phyloP scores from a whole-genome alignment of 2,113 vertebrate species.

The Oxyruncus cristatus region DNA sequence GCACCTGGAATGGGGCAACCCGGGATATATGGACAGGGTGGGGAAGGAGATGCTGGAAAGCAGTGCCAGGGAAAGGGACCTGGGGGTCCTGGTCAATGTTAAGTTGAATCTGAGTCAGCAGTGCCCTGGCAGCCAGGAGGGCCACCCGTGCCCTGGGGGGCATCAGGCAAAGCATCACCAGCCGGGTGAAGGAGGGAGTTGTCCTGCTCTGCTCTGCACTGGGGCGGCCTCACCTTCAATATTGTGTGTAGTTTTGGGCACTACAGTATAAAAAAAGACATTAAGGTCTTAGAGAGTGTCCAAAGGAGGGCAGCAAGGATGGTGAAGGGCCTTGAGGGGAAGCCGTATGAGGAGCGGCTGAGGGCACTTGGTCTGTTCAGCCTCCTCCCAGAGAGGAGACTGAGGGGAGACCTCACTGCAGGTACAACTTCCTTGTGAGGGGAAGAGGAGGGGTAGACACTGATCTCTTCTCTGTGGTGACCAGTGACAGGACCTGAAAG shows the following conservation, averaged over 20 bases:
- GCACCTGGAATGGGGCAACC: neutral
- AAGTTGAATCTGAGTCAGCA: neutral
- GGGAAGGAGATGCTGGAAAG: neutral
- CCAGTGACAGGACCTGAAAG: neutral
- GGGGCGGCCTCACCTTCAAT: neutral
- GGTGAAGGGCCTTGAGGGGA: neutral
- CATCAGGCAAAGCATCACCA: neutral
- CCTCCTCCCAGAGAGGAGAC: neutral
- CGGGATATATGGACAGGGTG: neutral
- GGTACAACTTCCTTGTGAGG: neutral
- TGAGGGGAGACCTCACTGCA: neutral
- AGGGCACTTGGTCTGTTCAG: neutral
- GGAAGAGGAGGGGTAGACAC: neutral
- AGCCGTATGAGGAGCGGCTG: neutral
- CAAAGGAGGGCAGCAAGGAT: neutral
- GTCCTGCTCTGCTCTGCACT: too few species aligned
- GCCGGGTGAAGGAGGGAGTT: too few species aligned
- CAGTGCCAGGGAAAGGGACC: neutral
- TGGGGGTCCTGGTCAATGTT: too few species aligned
- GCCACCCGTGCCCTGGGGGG: neutral
- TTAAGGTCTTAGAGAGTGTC: neutral
- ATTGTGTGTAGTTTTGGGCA: neutral
- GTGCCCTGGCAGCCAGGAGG: neutral
- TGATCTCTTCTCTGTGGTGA: neutral
- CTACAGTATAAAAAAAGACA: neutral